Evolutionary conservation across 1,140 invertebrate species (phyloP).

Genomic region (Oncopeltus fasciatus): DNA sequence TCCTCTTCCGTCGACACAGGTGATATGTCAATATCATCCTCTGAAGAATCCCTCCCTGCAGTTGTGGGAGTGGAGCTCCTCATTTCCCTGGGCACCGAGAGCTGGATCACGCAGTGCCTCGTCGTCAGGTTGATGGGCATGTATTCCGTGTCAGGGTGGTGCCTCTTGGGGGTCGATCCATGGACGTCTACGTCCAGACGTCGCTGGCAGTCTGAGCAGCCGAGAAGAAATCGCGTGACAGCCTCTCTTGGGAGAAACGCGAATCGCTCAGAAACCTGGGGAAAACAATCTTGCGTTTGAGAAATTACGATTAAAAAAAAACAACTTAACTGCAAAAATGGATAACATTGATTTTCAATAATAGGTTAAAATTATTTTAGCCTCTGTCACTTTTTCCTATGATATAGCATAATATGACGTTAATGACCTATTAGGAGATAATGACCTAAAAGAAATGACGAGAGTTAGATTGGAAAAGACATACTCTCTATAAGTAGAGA

Average conservation of each 20-base stretch:
- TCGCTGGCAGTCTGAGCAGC: constrained; percentile 79
- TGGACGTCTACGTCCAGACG: constrained; percentile 37
- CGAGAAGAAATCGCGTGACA: constrained; percentile 83
- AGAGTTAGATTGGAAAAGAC: too few relatives aligned
- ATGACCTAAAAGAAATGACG: too few relatives aligned
- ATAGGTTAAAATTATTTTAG: too few relatives aligned
- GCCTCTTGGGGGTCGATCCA: constrained; percentile 12
- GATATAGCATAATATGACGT: too few relatives aligned
- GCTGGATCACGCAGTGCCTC: background rate
- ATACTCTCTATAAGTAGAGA: too few relatives aligned
- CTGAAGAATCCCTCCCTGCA: background rate
- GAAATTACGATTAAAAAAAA: too few relatives aligned
- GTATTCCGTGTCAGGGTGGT: background rate
- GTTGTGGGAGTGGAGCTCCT: background rate
- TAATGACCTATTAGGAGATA: too few relatives aligned
- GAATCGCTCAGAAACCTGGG: too few relatives aligned
- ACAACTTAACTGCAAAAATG: too few relatives aligned
- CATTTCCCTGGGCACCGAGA: background rate
- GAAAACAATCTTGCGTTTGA: too few relatives aligned
- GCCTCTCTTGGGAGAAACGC: constrained; percentile 88
- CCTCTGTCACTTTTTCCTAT: too few relatives aligned
- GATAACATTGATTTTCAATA: too few relatives aligned
- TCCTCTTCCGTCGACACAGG: background rate
- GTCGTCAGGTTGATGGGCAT: constrained; percentile 1
- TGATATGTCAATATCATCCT: background rate